Evolutionary conservation across 2,797 vertebrate species (phyloP), one percentile per base, ranked within the genome.

Genomic region (Dendrocincla fuliginosa): DNA sequence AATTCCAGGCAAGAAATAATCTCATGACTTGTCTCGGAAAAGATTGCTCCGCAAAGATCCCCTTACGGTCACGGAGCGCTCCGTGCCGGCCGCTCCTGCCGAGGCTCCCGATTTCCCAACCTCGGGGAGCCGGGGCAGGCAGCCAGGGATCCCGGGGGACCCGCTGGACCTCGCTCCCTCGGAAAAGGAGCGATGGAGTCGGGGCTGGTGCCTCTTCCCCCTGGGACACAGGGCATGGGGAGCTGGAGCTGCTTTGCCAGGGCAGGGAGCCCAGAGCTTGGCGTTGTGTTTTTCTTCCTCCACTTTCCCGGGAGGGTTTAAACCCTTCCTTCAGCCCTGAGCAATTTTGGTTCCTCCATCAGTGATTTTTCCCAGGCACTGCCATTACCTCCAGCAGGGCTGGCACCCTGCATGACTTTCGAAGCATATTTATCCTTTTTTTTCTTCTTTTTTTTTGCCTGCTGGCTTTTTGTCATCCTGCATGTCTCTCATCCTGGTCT

Each of bases 1-100:
- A 96, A 97, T 97, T 98, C 97, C 97, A 93, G 95, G 97, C 94
- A 93, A 96, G 96, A 86, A 96, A 84, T 67, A 89, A 94, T 95
- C 96, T 90, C 92, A 96, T 95, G 96, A 97, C 90, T 95, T 86
- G 92, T 96, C 93, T 97, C 71, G 97, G 97, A 97, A 96, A 96
- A 97, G 93, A 93, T 96, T 96, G 97, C 93, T 97, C 96, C 68
- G 19, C 16, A 87, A 94, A 97, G 94, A 96, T 95, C 90, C 83
- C 92, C 84, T 92, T 91, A 93, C 33, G 87, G 91, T 96, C 94
- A 93, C n/a, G 73, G 63, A 93, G 93, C 5, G 14, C 76, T 77
- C 69, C 11, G 42, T 87, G 93, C 92, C 64, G 39, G 71, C 67
- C 86, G 83, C 94, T 96, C 91, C 37, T 37, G 82, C 64, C 2